phyloP scores from a whole-genome alignment of 2,797 vertebrate species.

The Sardinella longiceps region DNA sequence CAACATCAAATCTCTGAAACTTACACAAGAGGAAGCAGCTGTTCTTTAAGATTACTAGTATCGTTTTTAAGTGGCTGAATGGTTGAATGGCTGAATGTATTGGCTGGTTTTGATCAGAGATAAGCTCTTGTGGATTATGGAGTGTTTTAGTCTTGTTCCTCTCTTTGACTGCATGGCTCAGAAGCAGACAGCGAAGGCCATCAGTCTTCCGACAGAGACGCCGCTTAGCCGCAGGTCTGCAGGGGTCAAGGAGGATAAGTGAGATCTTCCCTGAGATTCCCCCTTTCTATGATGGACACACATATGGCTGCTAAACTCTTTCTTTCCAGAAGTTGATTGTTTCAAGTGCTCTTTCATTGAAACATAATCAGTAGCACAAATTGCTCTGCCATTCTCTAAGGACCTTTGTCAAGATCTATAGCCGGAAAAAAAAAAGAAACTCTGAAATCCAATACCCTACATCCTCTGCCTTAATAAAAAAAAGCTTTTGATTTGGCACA shows the following conservation, averaged over 20 bases:
- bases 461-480: background rate
- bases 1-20: conserved; percentile 49
- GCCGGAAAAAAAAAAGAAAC: background rate
- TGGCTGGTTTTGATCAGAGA: conserved; percentile 7
- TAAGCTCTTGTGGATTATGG: background rate
- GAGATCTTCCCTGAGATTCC: background rate
- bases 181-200: background rate
- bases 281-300: background rate
- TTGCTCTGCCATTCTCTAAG: background rate
- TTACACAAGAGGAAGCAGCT: conserved; percentile 48
- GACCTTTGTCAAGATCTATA: background rate
- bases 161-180: background rate
- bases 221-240: background rate
- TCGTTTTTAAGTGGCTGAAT: conserved; percentile 23
- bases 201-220: background rate
- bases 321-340: conserved; percentile 2
- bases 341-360: background rate
- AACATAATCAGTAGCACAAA: background rate
- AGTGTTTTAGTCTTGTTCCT: background rate
- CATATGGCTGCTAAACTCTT: background rate
- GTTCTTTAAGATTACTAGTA: conserved; percentile 40
- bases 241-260: conserved; percentile 11
- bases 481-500: conserved; percentile 3
- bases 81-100: background rate
- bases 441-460: background rate